phyloP scores from a whole-genome alignment of 1,140 invertebrate species.

The Berghia stephanieae region DNA sequence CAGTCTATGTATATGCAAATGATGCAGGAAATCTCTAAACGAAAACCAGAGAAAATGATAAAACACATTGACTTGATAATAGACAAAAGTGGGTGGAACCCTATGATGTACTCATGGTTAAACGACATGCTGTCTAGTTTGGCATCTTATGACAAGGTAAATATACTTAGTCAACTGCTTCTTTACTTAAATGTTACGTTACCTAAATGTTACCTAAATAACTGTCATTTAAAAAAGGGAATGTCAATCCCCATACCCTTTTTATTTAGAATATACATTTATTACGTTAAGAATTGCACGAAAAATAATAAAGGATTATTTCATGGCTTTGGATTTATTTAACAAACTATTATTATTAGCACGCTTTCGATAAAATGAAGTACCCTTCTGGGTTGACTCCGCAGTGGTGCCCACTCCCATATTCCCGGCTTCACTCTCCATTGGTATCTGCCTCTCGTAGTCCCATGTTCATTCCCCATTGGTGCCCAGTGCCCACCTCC shows the following conservation, averaged over 20 bases:
- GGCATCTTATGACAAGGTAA: constrained; percentile 8
- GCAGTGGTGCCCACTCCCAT: no score
- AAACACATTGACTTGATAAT: constrained; percentile 13
- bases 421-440: no score
- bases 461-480: no score
- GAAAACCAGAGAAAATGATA: not conserved
- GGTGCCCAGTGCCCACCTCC: no score
- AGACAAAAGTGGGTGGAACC: not conserved
- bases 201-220: not conserved
- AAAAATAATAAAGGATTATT: not conserved
- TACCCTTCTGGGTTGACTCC: no score
- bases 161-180: not conserved
- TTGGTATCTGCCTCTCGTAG: no score
- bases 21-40: constrained; percentile 22
- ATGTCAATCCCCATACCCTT: not conserved
- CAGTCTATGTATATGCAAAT: not conserved
- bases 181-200: no score
- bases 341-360: no score
- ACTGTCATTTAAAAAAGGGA: not conserved
- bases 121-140: constrained; percentile 8
- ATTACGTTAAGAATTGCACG: no score
- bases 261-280: no score
- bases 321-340: no score
- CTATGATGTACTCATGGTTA: not conserved
- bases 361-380: no score